These are phyloP conservation scores for Monopterus albus DNA, from an alignment of 2,113 vertebrate species.

Conservation along the genomic window DNA sequence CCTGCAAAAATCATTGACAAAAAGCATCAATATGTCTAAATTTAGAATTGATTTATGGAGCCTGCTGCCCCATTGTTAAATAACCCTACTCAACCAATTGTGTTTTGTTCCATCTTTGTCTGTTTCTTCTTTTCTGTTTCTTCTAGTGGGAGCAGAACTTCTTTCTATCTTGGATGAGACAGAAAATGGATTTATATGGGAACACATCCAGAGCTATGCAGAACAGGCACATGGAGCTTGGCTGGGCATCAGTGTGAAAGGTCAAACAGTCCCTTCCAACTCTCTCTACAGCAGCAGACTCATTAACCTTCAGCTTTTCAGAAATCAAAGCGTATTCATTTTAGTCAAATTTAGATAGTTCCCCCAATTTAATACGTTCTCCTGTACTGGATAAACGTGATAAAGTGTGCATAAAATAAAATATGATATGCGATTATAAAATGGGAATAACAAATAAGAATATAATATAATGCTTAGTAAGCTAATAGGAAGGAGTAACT, in stretches of 20 bases:
- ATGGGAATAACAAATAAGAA: not conserved
- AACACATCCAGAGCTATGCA: constrained; percentile 91
- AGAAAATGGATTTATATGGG: constrained; percentile 95
- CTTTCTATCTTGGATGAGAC: constrained; percentile 93
- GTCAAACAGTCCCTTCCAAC: constrained; percentile 68
- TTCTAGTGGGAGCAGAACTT: constrained; percentile 87
- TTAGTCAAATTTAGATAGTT: constrained; percentile 1
- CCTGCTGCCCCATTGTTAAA: not conserved
- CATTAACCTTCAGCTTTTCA: constrained; percentile 4
- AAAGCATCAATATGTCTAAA: constrained; percentile 44
- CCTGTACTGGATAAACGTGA: not conserved
- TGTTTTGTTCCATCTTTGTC: constrained; percentile 10
- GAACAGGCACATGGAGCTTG: constrained; percentile 90
- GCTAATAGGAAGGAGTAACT: not conserved
- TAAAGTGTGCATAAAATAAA: too few relatives aligned
- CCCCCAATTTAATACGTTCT: constrained; percentile 8
- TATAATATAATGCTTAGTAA: constrained; percentile 16
- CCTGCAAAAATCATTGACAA: constrained; percentile 18
- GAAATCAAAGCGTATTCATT: not conserved
- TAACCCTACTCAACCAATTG: constrained; percentile 11
- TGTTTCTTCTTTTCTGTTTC: constrained; percentile 14
- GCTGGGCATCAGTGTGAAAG: constrained; percentile 96
- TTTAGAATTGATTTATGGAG: constrained; percentile 32
- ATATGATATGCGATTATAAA: not conserved
- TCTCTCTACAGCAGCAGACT: not conserved